Evolutionary conservation across 2,113 vertebrate species (phyloP).

Genomic region (Dryoscopus gambensis): DNA sequence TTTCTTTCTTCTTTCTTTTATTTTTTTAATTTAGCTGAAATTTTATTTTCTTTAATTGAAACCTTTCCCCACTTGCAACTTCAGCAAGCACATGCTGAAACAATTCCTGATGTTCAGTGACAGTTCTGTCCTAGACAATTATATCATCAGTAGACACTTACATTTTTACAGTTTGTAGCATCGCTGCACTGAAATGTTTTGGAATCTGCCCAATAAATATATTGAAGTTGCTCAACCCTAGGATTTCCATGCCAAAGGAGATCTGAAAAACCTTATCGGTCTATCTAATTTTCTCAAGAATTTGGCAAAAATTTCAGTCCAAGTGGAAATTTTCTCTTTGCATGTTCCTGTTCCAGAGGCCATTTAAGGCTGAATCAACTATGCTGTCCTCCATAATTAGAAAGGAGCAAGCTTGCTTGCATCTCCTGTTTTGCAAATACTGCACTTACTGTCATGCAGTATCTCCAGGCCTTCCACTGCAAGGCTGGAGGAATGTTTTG

Average conservation of each 20-base stretch:
- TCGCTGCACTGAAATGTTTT: slow-evolving; percentile 25
- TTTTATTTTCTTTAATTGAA: slow-evolving; percentile 1
- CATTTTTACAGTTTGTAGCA: slow-evolving; percentile 10
- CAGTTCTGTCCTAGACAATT: slow-evolving; percentile 18
- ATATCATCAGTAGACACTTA: neutral
- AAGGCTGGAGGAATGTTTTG: slow-evolving; percentile 17
- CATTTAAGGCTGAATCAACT: slow-evolving; percentile 25
- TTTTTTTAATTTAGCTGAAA: neutral
- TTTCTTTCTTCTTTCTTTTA: neutral
- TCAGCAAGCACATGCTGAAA: neutral
- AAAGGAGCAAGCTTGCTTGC: neutral
- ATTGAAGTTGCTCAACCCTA: neutral
- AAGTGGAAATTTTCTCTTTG: slow-evolving; percentile 45
- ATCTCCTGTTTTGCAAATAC: slow-evolving; percentile 27
- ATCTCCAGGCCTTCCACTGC: neutral
- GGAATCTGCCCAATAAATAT: neutral
- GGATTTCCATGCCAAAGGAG: neutral
- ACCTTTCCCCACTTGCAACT: slow-evolving; percentile 1
- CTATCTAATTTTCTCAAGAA: slow-evolving; percentile 26
- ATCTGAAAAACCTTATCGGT: slow-evolving; percentile 12
- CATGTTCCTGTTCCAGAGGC: neutral
- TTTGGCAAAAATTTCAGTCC: slow-evolving; percentile 12
- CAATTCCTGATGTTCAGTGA: slow-evolving; percentile 3
- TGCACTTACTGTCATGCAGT: slow-evolving; percentile 31
- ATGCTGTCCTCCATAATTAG: neutral